Evolutionary conservation across 2,888 invertebrate species (phyloP).

Genomic region (Agrotis exclamationis): DNA sequence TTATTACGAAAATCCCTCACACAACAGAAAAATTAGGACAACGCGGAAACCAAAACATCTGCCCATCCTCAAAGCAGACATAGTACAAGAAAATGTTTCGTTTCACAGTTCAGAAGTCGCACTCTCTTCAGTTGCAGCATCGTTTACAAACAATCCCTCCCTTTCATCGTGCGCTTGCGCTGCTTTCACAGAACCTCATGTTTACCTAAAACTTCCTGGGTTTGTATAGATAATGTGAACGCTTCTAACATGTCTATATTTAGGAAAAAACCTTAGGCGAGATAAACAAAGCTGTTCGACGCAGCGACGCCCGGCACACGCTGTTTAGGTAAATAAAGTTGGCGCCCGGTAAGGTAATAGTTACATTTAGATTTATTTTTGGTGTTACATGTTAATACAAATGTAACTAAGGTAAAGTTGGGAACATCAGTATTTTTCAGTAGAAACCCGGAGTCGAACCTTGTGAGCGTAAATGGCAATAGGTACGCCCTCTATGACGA

Average conservation of each 20-base stretch:
- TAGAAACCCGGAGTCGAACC: not conserved
- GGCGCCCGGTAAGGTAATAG: constrained; percentile 29
- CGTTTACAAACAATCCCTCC: constrained; percentile 71
- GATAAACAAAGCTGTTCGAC: constrained; percentile 48
- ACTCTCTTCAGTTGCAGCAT: constrained; percentile 57
- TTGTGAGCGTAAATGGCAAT: not conserved
- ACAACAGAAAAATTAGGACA: constrained; percentile 24
- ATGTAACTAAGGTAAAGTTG: not conserved
- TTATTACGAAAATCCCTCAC: not conserved
- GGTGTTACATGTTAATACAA: constrained; percentile 24
- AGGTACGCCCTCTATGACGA: not conserved
- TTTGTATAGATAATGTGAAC: constrained; percentile 67
- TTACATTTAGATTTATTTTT: constrained; percentile 32
- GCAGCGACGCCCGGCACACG: constrained; percentile 18
- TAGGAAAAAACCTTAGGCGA: constrained; percentile 61
- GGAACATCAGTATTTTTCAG: not conserved
- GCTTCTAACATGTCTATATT: constrained; percentile 66
- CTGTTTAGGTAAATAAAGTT: constrained; percentile 38
- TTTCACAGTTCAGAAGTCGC: constrained; percentile 55
- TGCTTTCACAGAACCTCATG: constrained; percentile 79
- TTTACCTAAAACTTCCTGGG: constrained; percentile 79
- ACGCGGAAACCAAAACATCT: constrained; percentile 46
- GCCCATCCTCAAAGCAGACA: constrained; percentile 43
- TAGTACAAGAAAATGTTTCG: constrained; percentile 48
- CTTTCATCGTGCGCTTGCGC: constrained; percentile 69